Conservation (phyloP, 2,113 vertebrate species). For the Eolophus roseicapilla region DNA sequence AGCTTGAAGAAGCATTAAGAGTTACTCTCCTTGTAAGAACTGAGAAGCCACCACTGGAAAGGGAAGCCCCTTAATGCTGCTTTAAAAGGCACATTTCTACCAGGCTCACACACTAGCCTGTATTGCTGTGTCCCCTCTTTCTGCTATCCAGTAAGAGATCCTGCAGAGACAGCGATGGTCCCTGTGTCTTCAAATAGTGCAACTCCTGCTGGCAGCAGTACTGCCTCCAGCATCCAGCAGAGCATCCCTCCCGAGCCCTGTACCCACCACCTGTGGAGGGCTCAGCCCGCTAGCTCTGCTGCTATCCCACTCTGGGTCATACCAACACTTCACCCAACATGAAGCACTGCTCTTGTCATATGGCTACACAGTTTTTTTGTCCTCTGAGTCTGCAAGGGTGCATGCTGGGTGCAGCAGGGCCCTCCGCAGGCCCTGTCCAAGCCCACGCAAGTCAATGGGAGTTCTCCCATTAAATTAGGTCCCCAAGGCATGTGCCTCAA, state of each 20-base stretch:
- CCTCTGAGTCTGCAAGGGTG: neutral
- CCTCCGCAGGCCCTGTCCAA: neutral
- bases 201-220: neutral
- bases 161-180: neutral
- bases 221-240: neutral
- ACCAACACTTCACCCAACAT: neutral
- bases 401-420: neutral
- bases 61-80: neutral
- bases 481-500: neutral
- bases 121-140: neutral
- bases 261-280: neutral
- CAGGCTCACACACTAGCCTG: neutral
- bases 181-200: neutral
- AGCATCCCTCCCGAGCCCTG: neutral
- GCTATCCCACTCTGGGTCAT: neutral
- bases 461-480: constrained; percentile 17
- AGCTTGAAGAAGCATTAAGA: neutral
- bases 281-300: neutral
- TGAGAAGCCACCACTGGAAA: neutral
- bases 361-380: neutral
- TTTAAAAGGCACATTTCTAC: neutral
- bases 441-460: constrained; percentile 3
- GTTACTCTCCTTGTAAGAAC: neutral
- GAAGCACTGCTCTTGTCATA: neutral
- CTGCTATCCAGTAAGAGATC: neutral